These are phyloP conservation scores for Apamea anceps DNA, from an alignment of 2,888 invertebrate genomes.

Conservation along the genomic window DNA sequence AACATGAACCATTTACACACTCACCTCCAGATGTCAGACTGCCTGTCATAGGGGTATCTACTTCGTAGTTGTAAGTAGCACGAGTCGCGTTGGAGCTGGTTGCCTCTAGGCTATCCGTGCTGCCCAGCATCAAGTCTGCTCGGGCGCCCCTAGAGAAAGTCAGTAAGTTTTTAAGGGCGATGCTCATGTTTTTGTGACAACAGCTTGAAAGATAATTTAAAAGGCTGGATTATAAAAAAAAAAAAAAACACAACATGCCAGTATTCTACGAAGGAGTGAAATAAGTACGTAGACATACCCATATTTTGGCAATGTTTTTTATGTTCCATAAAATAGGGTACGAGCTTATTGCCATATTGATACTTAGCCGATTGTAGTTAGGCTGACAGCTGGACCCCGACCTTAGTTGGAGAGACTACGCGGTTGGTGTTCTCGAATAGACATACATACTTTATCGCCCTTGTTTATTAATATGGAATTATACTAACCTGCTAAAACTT, in stretches of 20 bases:
- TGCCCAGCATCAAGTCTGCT: constrained; percentile 91
- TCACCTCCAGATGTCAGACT: constrained; percentile 94
- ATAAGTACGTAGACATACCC: too few relatives aligned
- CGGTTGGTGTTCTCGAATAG: not conserved
- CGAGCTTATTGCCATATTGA: not conserved
- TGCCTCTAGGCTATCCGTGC: constrained; percentile 93
- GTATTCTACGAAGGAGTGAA: not conserved
- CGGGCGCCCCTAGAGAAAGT: constrained; percentile 78
- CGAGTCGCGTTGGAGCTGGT: constrained; percentile 95
- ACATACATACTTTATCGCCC: not conserved
- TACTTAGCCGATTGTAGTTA: not conserved
- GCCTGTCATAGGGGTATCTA: constrained; percentile 96
- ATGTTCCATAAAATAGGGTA: not conserved
- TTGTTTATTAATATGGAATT: not conserved
- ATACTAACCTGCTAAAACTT: constrained; percentile 86
- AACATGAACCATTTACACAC: constrained; percentile 32
- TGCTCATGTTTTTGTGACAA: not conserved
- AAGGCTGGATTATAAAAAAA: not conserved
- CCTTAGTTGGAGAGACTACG: too few relatives aligned
- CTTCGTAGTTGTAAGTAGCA: constrained; percentile 95
- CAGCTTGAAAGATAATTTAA: not conserved
- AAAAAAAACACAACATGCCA: not conserved
- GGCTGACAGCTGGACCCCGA: not conserved
- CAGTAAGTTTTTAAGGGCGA: not conserved
- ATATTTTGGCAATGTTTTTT: not conserved